phyloP scores from a whole-genome alignment of 1,140 invertebrate species.

The Magallana ariakensis region DNA sequence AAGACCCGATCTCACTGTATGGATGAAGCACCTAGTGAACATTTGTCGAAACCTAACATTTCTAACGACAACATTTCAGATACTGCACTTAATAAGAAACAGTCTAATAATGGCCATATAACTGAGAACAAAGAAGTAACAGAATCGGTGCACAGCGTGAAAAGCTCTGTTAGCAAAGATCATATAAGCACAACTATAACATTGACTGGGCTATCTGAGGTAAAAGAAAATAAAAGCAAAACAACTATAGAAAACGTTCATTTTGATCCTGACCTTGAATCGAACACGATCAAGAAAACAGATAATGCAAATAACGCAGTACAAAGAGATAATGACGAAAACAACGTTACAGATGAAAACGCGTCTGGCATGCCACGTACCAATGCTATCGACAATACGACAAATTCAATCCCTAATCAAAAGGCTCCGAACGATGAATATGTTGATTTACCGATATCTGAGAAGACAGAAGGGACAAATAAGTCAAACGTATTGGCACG shows the following conservation, averaged over 20 bases:
- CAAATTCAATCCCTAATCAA: background rate
- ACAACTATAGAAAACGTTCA: too few species aligned
- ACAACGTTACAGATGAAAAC: background rate
- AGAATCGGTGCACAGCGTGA: background rate
- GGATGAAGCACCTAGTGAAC: background rate
- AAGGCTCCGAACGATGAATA: background rate
- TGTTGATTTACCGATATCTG: conserved; percentile 30
- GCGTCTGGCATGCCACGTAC: background rate
- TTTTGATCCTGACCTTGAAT: too few species aligned
- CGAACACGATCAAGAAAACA: background rate
- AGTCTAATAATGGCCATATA: background rate
- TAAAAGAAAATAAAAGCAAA: too few species aligned
- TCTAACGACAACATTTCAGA: background rate
- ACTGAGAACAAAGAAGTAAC: background rate
- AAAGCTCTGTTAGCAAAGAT: background rate
- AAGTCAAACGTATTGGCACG: conserved; percentile 11
- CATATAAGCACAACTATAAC: too few species aligned
- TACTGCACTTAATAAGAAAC: background rate
- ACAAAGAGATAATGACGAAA: conserved; percentile 12
- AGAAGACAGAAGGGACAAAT: conserved; percentile 11
- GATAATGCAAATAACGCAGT: background rate
- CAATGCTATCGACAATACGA: conserved; percentile 27
- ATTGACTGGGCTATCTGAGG: too few species aligned
- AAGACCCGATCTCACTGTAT: background rate
- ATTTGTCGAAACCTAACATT: background rate